These are phyloP conservation scores for Pelmatolapia mariae DNA, from an alignment of 2,113 vertebrate species.

Conservation along the genomic window DNA sequence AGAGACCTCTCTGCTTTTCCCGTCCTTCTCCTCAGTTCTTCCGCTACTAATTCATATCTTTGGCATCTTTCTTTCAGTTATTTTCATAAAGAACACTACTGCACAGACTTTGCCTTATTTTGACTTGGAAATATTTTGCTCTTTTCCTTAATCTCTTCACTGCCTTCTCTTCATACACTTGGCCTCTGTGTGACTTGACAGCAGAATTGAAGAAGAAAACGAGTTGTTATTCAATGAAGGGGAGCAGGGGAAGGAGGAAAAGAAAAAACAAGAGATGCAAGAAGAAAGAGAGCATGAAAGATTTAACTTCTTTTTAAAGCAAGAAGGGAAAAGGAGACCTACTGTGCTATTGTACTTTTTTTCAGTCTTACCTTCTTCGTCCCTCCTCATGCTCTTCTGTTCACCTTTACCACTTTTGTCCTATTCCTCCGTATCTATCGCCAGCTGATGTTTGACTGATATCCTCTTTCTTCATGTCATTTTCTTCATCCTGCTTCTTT, in stretches of 20 bases:
- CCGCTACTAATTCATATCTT: not conserved
- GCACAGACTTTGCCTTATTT: not conserved
- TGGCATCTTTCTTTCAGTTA: not conserved
- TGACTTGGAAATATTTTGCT: not conserved
- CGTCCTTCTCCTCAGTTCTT: not conserved
- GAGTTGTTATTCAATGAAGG: not conserved
- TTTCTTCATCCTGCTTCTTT: not conserved
- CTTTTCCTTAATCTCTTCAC: not conserved
- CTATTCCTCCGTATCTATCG: not conserved
- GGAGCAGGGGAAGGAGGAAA: not conserved
- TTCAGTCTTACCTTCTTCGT: not conserved
- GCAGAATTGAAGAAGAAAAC: not conserved
- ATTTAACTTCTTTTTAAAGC: not conserved
- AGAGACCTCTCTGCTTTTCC: not conserved
- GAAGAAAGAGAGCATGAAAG: not conserved
- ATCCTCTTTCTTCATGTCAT: not conserved
- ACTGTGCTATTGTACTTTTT: not conserved
- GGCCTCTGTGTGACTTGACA: not conserved
- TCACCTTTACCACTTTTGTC: not conserved
- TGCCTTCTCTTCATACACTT: not conserved
- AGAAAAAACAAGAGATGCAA: not conserved
- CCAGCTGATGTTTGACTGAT: slow-evolving; percentile 6
- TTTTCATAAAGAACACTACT: not conserved
- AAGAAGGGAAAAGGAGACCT: not conserved
- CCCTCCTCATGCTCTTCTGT: not conserved